Evolutionary conservation across 2,888 invertebrate genomes (phyloP), one percentile per base, ranked within the genome.

Genomic region (Drosophila sordidapex): DNA sequence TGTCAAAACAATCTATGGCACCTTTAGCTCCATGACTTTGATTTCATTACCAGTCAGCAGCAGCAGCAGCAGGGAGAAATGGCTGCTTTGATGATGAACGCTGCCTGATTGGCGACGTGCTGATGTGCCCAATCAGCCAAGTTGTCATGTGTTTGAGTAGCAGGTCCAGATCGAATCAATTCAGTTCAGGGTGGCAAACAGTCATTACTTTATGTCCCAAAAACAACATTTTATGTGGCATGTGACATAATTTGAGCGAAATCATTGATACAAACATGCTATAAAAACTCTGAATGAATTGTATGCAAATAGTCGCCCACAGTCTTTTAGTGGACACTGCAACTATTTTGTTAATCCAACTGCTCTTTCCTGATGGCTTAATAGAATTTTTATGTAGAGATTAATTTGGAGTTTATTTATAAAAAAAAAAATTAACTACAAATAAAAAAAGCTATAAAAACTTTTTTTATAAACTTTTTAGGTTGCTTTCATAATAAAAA

Each of bases 1-100:
- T 81, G 89, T 86, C 89, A 90, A 83, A 89, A 89, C 79, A 87
- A 84, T 87, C 82, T 79, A 65, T 66, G 68, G 56, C 74, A 80
- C 82, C 79, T 89, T 83, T 76, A 63, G 60, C 64, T 38, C 46
- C 62, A 63, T 65, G 64, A 59, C 81, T 76, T 61, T 83, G 79
- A 87, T 74, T 87, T 74, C 71, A 73, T 77, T 82, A 79, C 51
- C 62, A 38, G 46, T 27, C 59, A 4, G 29, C 33, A 46, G 21
- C 31, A 15, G n/a, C 8, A 27, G 25, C 21, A 18, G 25, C n/a
- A 3, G 57, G 57, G 40, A 25, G 36, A n/a, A 27, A 27, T n/a
- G 25, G 15, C 27, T 57, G 49, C 43, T 71, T 60, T 54, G 48
- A 54, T 60, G 68, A 56, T 70, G 64, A 49, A 49, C 51, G 54